Evolutionary conservation across 2,113 vertebrate genomes (phyloP).

Genomic region (Pontoporia blainvillei): DNA sequence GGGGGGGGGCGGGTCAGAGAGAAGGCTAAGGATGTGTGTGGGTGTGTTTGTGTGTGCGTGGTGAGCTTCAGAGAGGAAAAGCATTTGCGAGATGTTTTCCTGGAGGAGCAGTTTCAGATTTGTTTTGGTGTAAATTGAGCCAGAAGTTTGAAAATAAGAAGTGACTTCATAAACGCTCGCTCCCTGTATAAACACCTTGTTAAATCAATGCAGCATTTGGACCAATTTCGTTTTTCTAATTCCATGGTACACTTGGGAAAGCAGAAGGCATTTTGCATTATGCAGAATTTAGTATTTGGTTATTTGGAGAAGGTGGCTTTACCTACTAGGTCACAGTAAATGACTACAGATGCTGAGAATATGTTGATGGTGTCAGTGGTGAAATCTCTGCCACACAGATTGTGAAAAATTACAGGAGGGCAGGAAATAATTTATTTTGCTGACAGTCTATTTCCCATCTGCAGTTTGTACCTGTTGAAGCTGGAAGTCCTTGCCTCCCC

Average conservation of each 20-base stretch:
- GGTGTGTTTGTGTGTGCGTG: background rate
- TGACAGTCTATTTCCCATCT: constrained; percentile 73
- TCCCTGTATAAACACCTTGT: constrained; percentile 62
- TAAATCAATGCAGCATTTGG: constrained; percentile 57
- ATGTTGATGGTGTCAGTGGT: constrained; percentile 57
- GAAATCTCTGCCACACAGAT: constrained; percentile 72
- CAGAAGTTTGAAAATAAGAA: constrained; percentile 68
- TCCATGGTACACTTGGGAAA: constrained; percentile 46
- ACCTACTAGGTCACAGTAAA: constrained; percentile 62
- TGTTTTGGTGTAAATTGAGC: constrained; percentile 51
- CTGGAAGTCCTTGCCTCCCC: constrained; percentile 53
- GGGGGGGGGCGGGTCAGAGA: background rate
- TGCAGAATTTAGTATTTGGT: constrained; percentile 65
- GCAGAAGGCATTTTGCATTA: constrained; percentile 67
- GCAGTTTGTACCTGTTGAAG: constrained; percentile 74
- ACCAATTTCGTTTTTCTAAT: constrained; percentile 31
- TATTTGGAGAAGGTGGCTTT: constrained; percentile 61
- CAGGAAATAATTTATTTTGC: constrained; percentile 79
- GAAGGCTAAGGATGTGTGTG: background rate
- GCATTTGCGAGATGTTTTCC: constrained; percentile 35
- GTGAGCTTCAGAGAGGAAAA: background rate
- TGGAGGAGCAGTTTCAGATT: constrained; percentile 42
- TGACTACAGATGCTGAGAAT: constrained; percentile 71
- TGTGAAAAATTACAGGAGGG: constrained; percentile 75
- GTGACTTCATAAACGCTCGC: constrained; percentile 52